These are phyloP conservation scores for Aleiodes sp. DNA, from an alignment of 1,140 invertebrate genomes.

Conservation along the genomic window DNA sequence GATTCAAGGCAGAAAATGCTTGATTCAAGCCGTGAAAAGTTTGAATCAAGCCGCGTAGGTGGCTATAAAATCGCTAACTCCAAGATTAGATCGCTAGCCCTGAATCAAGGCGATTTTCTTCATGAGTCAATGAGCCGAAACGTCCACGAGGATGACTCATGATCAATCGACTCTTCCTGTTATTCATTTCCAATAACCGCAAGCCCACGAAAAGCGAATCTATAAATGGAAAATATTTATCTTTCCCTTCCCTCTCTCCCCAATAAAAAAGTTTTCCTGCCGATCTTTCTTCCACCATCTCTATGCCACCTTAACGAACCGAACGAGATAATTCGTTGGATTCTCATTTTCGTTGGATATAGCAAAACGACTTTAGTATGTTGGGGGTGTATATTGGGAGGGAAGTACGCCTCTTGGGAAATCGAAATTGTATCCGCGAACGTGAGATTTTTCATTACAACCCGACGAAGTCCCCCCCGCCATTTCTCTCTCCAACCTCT, in stretches of 20 bases:
- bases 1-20: too few species aligned
- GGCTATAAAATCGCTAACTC: too few species aligned
- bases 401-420: conserved; percentile 29
- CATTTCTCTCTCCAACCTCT: background rate
- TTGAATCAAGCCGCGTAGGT: too few species aligned
- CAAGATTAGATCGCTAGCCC: too few species aligned
- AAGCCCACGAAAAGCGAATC: too few species aligned
- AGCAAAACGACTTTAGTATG: conserved; percentile 25
- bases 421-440: conserved; percentile 39
- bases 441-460: conserved; percentile 46
- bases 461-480: conserved; percentile 15
- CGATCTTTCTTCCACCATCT: background rate
- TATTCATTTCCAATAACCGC: too few species aligned
- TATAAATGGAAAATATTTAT: too few species aligned
- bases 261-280: conserved; percentile 9
- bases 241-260: background rate
- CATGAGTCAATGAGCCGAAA: too few species aligned
- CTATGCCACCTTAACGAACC: conserved; percentile 24
- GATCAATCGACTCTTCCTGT: too few species aligned
- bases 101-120: too few species aligned
- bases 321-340: conserved; percentile 29
- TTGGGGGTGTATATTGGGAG: conserved; percentile 15
- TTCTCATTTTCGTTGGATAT: conserved; percentile 41
- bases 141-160: too few species aligned
- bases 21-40: too few species aligned